Base-by-base conservation (phyloP, 1,140 invertebrate species). In the Agraylea sexmaculata region DNA sequence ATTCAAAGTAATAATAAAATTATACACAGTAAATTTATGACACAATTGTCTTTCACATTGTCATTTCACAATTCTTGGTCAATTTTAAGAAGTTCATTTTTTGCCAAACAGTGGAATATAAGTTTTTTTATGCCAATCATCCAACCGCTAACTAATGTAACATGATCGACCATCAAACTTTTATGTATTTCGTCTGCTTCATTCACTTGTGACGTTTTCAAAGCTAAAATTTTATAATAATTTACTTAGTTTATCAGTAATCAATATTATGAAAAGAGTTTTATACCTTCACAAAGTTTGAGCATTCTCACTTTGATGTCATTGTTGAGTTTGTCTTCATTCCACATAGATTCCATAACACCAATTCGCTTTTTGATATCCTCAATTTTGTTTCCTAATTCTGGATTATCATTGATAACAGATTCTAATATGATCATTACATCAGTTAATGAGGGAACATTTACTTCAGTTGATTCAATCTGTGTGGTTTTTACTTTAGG, bases 81-180 rank as follows among this genome's bases (percentile, higher is more conserved):
- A 29, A 68, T 58, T 23, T 56, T 53, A 16, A 68, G 43, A 23
- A 68, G 47, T 48, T 68, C 64, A 33, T 55, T 53, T 12, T 57
- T 51, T 29, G 60, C 61, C 37, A 58, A 56, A 43, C 54, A 62
- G 43, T 66, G 57, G 29, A 66, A 56, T 16, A 69, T 60, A 0
- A 69, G 52, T 37, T 67, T 61, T 47, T 68, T 66, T 5, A 71
- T 53, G 23, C 61, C 69, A 4, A 64, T 60, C 67, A 71, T 71
- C 69, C 69, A 71, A 0, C 50, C 55, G 15, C 64, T 60, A 0
- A 69, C 68, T 11, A 55, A 50, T 46, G 61, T 59, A 0, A 68
- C 60, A 57, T 71, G 62, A 39, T 69, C 64, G 10, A 71, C 61
- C 69, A 70, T 71, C 2, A 71, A 50, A 7, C 59, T 54, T 46